These are phyloP conservation scores for Liolophura sinensis DNA, from an alignment of 1,140 invertebrate species.

Conservation along the genomic window DNA sequence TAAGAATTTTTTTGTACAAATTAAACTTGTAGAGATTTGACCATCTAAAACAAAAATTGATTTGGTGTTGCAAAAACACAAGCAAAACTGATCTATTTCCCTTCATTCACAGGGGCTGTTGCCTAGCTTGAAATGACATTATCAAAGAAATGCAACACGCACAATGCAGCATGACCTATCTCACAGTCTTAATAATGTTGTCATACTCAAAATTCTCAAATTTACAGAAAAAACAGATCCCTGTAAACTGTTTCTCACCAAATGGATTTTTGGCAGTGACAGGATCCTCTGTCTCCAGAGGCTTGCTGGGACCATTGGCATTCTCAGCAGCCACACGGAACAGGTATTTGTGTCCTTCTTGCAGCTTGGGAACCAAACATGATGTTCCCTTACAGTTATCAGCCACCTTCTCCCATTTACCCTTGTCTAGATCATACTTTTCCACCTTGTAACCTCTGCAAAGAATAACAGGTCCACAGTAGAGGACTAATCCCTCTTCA, in stretches of 20 bases:
- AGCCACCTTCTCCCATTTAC: conserved; percentile 90
- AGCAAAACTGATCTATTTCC: no score
- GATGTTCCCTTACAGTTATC: conserved; percentile 36
- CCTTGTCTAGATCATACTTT: conserved; percentile 91
- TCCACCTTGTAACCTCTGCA: conserved; percentile 90
- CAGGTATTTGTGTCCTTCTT: conserved; percentile 84
- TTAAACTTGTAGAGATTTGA: no score
- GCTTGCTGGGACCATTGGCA: conserved; percentile 93
- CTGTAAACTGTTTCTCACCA: conserved; percentile 68
- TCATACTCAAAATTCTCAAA: no score
- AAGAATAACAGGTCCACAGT: conserved; percentile 60
- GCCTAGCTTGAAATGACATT: no score
- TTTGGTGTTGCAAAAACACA: no score
- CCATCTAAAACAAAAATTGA: no score
- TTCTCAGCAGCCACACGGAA: conserved; percentile 93
- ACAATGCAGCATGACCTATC: no score
- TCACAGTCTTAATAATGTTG: no score
- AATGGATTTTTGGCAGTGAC: conserved; percentile 93
- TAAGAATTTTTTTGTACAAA: no score
- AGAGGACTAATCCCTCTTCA: no score
- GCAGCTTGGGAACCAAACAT: conserved; percentile 70
- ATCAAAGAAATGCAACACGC: no score
- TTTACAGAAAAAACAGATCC: neutral
- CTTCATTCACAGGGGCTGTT: no score
- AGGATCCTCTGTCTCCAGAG: conserved; percentile 85